Percentiles rank a stretch among this genome's conserved stretches.
Evolutionary conservation across 1,140 invertebrate species (phyloP).

Genomic region (Holcopasites calliopsidis): DNA sequence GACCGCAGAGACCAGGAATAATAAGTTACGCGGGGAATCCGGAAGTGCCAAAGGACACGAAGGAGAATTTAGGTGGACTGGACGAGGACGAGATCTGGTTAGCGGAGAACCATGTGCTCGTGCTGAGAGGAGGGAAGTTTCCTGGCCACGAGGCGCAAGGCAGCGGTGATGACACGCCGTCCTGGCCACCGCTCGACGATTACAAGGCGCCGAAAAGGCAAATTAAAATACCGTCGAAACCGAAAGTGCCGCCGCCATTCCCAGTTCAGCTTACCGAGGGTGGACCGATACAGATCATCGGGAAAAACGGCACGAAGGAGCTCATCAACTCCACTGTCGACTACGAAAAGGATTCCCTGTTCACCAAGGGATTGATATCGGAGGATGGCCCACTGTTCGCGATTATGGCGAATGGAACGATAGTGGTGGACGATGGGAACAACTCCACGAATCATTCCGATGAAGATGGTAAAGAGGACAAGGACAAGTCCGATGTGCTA

Average conservation of each 20-base stretch:
- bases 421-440: conserved; percentile 76
- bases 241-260: conserved; percentile 92
- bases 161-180: conserved; percentile 74
- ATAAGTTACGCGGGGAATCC: conserved; percentile 89
- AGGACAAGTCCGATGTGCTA: conserved; percentile 37
- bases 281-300: conserved; percentile 88
- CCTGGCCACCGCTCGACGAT: conserved; percentile 90
- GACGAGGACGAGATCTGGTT: conserved; percentile 93
- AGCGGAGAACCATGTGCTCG: conserved; percentile 91
- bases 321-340: conserved; percentile 71
- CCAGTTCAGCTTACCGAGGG: conserved; percentile 90
- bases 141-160: conserved; percentile 75
- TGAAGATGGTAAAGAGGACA: conserved; percentile 36
- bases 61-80: conserved; percentile 89
- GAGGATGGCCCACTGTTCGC: conserved; percentile 72
- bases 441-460: conserved; percentile 44
- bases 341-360: conserved; percentile 61
- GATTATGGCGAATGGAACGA: conserved; percentile 79
- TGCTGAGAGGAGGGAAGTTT: conserved; percentile 88
- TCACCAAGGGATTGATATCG: conserved; percentile 69
- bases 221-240: conserved; percentile 87
- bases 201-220: conserved; percentile 89
- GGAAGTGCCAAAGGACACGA: conserved; percentile 88
- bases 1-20: conserved; percentile 86
- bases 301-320: conserved; percentile 82